Evolutionary conservation across 2,797 vertebrate genomes (phyloP).

Genomic region (Labroides dimidiatus): DNA sequence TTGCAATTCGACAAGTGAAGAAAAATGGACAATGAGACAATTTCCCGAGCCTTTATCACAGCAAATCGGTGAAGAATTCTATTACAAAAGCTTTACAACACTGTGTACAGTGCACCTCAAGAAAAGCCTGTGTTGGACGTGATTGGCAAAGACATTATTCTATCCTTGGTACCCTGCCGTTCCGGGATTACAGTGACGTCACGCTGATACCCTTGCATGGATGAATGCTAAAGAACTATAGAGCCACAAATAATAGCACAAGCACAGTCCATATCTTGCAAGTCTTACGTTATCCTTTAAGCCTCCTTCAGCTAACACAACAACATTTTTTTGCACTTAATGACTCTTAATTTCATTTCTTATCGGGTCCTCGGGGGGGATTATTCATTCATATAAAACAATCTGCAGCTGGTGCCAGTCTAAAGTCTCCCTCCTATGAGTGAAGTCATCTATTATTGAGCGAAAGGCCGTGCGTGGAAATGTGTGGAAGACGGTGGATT

Average conservation of each 20-base stretch:
- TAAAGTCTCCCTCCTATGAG: conserved; percentile 87
- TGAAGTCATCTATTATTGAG: conserved; percentile 93
- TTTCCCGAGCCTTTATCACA: conserved; percentile 30
- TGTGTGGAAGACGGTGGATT: conserved; percentile 90
- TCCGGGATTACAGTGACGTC: conserved; percentile 97
- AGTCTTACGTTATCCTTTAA: conserved; percentile 91
- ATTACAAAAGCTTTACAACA: conserved; percentile 69
- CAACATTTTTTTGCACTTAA: conserved; percentile 83
- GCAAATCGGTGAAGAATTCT: conserved; percentile 53
- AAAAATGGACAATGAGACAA: conserved; percentile 21
- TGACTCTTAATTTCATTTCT: conserved; percentile 87
- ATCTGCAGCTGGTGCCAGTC: conserved; percentile 85
- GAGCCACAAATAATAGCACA: conserved; percentile 94
- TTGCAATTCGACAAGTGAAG: conserved; percentile 16
- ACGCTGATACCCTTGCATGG: conserved; percentile 92
- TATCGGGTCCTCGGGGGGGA: conserved; percentile 83
- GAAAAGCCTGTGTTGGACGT: conserved; percentile 83
- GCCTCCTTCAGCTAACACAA: conserved; percentile 89
- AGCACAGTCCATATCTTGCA: conserved; percentile 91
- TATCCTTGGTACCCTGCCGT: conserved; percentile 87
- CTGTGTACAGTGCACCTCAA: conserved; percentile 82
- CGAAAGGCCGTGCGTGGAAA: conserved; percentile 90
- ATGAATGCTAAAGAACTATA: conserved; percentile 92
- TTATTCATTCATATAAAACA: conserved; percentile 89
- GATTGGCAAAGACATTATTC: conserved; percentile 91